Base-by-base conservation (phyloP, 1,140 invertebrate genomes). In the Apolygus lucorum region DNA sequence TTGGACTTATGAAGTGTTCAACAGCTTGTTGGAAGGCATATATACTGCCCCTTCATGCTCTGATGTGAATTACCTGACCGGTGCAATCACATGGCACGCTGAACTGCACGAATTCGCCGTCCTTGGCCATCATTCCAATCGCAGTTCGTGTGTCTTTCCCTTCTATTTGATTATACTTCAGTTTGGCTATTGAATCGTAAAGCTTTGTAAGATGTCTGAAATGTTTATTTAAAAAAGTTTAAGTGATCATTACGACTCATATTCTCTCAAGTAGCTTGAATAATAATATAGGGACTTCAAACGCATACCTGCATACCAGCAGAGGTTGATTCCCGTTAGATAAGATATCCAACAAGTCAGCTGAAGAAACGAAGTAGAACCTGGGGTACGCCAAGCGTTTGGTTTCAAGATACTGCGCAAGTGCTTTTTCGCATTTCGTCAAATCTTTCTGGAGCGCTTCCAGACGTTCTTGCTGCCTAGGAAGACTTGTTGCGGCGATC, bases 311-410 rank as follows among this genome's bases (percentile, higher is more conserved):
- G 70, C 76, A 75, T 8, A 94, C 91, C 2, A 90, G 79, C 72
- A 88, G 84, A 2, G 95, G 95, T 77, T 92, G 88, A 77, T 96
- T 97, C 74, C 95, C 95, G 79, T 96, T 97, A n/a, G 94, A 96
- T 66, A 98, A 81, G 77, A 98, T 98, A 79, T 98, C 95, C 1
- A 98, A 81, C 17, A 98, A 82, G 84, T 98, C 96, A 11, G 91
- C 91, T 0, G 93, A 89, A 0, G 95, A 97, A 4, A 98, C 91
- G 76, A 98, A 98, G 78, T 98, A 98, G 78, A 98, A 98, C 52
- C 92, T 82, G 34, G 96, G 95, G 81, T 97, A 98, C 1, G 91
- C 90, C 66, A 97, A 80, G 69, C 95, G 83, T 78, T 98, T 98
- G 0, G 93, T 97, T 78, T 98, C 95, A 71, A 98, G 81, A 78